These are phyloP conservation scores for Spicauda simplicius DNA, from an alignment of 2,888 invertebrate genomes.

Conservation along the genomic window DNA sequence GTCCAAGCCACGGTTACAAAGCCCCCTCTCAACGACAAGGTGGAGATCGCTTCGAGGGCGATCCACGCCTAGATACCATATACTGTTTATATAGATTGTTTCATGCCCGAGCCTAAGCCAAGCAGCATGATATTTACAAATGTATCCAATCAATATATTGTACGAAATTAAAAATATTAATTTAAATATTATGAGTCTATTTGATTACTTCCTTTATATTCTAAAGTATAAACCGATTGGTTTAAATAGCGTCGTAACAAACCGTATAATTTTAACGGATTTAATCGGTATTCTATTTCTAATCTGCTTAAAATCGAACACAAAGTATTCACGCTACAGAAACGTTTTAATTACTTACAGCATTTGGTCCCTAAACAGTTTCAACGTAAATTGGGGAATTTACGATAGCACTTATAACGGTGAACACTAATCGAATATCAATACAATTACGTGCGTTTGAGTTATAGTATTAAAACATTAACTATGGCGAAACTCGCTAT, in stretches of 20 bases:
- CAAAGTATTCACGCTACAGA: conserved; percentile 1
- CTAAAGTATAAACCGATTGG: not conserved
- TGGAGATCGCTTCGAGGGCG: no score
- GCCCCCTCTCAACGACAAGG: no score
- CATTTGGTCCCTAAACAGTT: conserved; percentile 23
- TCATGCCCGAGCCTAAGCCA: not conserved
- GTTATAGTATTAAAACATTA: conserved; percentile 18
- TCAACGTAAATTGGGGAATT: conserved; percentile 22
- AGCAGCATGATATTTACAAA: not conserved
- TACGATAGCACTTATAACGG: conserved; percentile 17
- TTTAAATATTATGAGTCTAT: not conserved
- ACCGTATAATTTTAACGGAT: conserved; percentile 8
- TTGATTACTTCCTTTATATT: not conserved
- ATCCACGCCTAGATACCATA: no score
- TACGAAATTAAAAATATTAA: no score
- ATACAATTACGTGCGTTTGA: conserved; percentile 26
- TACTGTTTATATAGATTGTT: no score
- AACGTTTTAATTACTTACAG: conserved; percentile 13
- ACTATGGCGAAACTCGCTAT: not conserved
- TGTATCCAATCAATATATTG: no score
- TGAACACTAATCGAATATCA: conserved; percentile 31
- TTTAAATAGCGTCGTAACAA: conserved; percentile 2
- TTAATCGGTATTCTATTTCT: conserved; percentile 21
- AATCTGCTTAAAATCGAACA: conserved; percentile 13
- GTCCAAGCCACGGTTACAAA: no score